These are phyloP conservation scores for Poecilia gillii DNA, from an alignment of 2,797 vertebrate species.

Conservation along the genomic window DNA sequence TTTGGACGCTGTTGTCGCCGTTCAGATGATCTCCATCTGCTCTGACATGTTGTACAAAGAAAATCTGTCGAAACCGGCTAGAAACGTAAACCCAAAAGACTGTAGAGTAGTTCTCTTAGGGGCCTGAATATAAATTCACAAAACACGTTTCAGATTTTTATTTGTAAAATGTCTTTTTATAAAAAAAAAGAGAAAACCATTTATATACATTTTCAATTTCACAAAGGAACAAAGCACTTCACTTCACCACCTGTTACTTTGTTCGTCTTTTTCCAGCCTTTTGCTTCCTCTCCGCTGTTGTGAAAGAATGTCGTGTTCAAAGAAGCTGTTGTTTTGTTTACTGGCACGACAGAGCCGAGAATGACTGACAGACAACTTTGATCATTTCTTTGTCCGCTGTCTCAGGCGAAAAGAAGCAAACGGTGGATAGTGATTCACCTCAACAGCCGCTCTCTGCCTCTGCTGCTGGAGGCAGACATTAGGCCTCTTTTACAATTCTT, in stretches of 20 bases:
- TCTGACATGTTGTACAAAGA: neutral
- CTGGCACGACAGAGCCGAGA: slow-evolving; percentile 45
- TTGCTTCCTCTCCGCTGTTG: slow-evolving; percentile 34
- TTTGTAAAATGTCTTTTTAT: neutral
- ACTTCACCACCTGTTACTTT: slow-evolving; percentile 18
- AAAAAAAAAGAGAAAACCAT: neutral
- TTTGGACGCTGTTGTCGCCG: neutral
- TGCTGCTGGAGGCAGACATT: slow-evolving; percentile 1
- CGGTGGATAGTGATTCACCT: slow-evolving; percentile 25
- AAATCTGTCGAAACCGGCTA: neutral
- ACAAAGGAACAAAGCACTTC: slow-evolving; percentile 25
- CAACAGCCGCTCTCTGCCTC: slow-evolving; percentile 15
- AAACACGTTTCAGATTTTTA: neutral
- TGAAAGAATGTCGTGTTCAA: slow-evolving; percentile 33
- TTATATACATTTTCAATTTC: neutral
- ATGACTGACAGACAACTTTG: slow-evolving; percentile 53
- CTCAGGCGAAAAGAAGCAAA: slow-evolving; percentile 24
- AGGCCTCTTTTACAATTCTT: neutral
- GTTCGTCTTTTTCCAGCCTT: slow-evolving; percentile 15
- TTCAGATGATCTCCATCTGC: neutral
- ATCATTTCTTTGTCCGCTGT: slow-evolving; percentile 38
- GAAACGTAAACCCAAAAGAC: neutral
- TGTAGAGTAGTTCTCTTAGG: neutral
- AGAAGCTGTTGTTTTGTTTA: slow-evolving; percentile 46
- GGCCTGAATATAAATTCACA: neutral